Evolutionary conservation across 2,113 vertebrate genomes (phyloP).

Genomic region (Lampris megalopsis): DNA sequence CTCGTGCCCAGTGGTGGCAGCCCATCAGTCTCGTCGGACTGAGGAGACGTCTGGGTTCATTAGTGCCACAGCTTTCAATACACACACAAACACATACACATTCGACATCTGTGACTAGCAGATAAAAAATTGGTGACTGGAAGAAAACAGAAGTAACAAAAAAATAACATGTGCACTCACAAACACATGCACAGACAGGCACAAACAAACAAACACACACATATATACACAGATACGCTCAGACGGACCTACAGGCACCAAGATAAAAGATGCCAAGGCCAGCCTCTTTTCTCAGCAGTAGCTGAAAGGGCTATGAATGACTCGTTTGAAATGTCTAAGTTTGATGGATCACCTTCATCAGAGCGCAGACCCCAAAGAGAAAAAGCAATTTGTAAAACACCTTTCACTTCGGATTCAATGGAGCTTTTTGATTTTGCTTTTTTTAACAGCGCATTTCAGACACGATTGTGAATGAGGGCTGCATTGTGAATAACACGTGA

Average conservation of each 20-base stretch:
- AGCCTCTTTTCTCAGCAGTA: slow-evolving; percentile 37
- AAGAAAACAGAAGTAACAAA: neutral
- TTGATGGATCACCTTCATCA: slow-evolving; percentile 69
- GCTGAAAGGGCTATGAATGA: slow-evolving; percentile 46
- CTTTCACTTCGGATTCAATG: slow-evolving; percentile 29
- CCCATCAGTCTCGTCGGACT: too few relatives aligned
- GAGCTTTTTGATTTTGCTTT: slow-evolving; percentile 37
- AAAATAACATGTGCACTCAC: neutral
- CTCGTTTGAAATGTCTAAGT: slow-evolving; percentile 40
- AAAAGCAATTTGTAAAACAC: slow-evolving; percentile 51
- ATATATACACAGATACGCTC: slow-evolving; percentile 1
- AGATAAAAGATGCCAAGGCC: slow-evolving; percentile 34
- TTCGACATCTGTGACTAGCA: too few relatives aligned
- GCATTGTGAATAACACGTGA: slow-evolving; percentile 38
- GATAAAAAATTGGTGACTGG: too few relatives aligned
- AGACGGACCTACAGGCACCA: slow-evolving; percentile 7
- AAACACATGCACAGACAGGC: neutral
- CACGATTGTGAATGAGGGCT: slow-evolving; percentile 36
- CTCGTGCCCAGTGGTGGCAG: too few relatives aligned
- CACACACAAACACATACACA: slow-evolving; percentile 4
- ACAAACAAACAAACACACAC: too few relatives aligned
- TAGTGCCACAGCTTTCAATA: neutral
- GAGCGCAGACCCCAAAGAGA: slow-evolving; percentile 26
- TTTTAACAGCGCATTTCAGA: slow-evolving; percentile 10
- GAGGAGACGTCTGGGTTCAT: too few relatives aligned